Evolutionary conservation across 1,140 invertebrate genomes (phyloP).

Genomic region (Drosophila lacteicornis): DNA sequence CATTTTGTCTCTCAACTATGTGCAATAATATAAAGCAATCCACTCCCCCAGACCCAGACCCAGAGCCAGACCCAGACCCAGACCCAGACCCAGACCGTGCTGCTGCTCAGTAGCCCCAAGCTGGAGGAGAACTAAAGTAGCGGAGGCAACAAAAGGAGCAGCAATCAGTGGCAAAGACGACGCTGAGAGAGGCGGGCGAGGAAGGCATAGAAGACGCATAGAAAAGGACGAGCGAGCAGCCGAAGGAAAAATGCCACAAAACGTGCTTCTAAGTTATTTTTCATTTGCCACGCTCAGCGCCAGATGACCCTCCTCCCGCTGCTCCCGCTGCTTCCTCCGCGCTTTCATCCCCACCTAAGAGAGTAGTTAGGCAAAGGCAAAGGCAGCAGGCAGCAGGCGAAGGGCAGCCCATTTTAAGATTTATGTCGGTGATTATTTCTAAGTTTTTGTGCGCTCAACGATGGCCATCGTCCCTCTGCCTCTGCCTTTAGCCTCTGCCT

Average conservation of each 20-base stretch:
- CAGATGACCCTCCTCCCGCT: conserved; percentile 26
- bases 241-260: conserved; percentile 76
- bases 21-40: conserved; percentile 60
- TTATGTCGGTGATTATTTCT: conserved; percentile 85
- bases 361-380: conserved; percentile 69
- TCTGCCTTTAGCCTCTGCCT: neutral
- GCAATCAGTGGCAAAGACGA: conserved; percentile 27
- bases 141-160: conserved; percentile 34
- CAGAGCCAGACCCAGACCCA: neutral
- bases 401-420: conserved; percentile 77
- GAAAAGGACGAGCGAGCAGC: conserved; percentile 32
- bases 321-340: neutral
- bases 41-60: neutral
- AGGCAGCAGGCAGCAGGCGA: conserved; percentile 9
- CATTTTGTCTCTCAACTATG: conserved; percentile 71
- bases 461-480: conserved; percentile 27
- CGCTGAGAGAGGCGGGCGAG: neutral
- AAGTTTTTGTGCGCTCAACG: conserved; percentile 80
- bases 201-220: conserved; percentile 43
- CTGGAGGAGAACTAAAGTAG: conserved; percentile 24
- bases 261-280: conserved; percentile 83
- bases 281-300: conserved; percentile 67
- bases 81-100: neutral
- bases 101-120: conserved; percentile 13
- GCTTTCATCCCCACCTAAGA: conserved; percentile 41